Evolutionary conservation across 2,113 vertebrate species (phyloP), one percentile per base, ranked within the genome.

Genomic region (Gila orcuttii): DNA sequence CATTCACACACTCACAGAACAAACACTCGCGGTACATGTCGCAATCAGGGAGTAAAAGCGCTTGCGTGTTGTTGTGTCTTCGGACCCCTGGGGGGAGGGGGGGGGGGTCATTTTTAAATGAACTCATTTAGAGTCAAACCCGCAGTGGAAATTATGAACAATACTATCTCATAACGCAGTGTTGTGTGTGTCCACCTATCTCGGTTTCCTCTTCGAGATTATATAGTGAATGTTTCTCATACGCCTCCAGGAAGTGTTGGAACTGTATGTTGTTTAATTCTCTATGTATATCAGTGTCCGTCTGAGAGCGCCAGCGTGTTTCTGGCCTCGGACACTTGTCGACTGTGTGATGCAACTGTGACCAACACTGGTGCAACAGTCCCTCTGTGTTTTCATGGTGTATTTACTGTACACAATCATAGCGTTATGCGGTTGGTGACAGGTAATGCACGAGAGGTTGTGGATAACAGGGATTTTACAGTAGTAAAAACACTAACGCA

Each of bases 61-160:
- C 17, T 42, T 21, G 66, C n/a, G 45, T 88, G 84, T 62, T 85
- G 89, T 81, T 86, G 81, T 84, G 75, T 74, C 81, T 79, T 28
- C 33, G 68, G 17, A 33, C 83, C 84, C 81, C 85, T 71, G 21
- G 62, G 73, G 86, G 84, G n/a, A 86, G n/a, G n/a, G n/a, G 1
- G 28, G 28, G 28, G 1, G 28, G 1, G 50, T 73, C 39, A 78
- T 85, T 85, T 90, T 83, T 79, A 87, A 88, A 88, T 80, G 75
- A 88, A 86, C 85, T 86, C 28, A 71, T 86, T 88, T 52, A 55
- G 76, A 74, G 66, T 73, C 85, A 64, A 57, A 79, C 25, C 85
- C 82, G 39, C 77, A 71, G 85, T 86, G 82, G 82, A 74, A 75
- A 74, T 66, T 66, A 69, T 55, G 21, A 82, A 75, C 82, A 71